phyloP scores from a whole-genome alignment of 2,888 invertebrate species.

The Cylloceria caligata region DNA sequence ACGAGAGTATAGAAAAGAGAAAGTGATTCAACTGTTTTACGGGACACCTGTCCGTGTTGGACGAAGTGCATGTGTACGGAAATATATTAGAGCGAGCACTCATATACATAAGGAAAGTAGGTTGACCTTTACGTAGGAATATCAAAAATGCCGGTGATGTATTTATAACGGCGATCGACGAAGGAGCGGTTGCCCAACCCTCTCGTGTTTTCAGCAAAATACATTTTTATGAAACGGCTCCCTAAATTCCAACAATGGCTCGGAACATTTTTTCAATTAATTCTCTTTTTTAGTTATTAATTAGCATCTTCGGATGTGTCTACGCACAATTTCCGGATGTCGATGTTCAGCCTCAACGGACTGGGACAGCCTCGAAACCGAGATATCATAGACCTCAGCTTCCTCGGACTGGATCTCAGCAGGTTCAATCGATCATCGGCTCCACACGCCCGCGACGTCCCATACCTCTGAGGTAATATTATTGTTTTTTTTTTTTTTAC shows the following conservation, averaged over 20 bases:
- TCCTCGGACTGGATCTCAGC: slow-evolving; percentile 67
- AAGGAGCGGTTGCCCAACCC: neutral
- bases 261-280: neutral
- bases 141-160: neutral
- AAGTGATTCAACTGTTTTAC: slow-evolving; percentile 69
- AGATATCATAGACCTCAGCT: slow-evolving; percentile 73
- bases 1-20: slow-evolving; percentile 65
- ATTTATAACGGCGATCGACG: neutral
- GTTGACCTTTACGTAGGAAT: slow-evolving; percentile 60
- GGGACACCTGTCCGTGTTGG: slow-evolving; percentile 55
- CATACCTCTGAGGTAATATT: slow-evolving; percentile 75
- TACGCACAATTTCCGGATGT: slow-evolving; percentile 75
- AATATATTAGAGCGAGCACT: slow-evolving; percentile 64
- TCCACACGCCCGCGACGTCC: slow-evolving; percentile 74
- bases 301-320: slow-evolving; percentile 71
- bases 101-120: slow-evolving; percentile 67
- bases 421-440: slow-evolving; percentile 69
- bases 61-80: slow-evolving; percentile 50
- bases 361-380: slow-evolving; percentile 67
- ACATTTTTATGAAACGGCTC: neutral
- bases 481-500: too few species aligned
- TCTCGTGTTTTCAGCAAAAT: neutral
- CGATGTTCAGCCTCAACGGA: slow-evolving; percentile 65
- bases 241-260: neutral
- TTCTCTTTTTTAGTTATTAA: slow-evolving; percentile 73